Conservation (phyloP, 2,113 vertebrate genomes). For the Polypterus senegalus region DNA sequence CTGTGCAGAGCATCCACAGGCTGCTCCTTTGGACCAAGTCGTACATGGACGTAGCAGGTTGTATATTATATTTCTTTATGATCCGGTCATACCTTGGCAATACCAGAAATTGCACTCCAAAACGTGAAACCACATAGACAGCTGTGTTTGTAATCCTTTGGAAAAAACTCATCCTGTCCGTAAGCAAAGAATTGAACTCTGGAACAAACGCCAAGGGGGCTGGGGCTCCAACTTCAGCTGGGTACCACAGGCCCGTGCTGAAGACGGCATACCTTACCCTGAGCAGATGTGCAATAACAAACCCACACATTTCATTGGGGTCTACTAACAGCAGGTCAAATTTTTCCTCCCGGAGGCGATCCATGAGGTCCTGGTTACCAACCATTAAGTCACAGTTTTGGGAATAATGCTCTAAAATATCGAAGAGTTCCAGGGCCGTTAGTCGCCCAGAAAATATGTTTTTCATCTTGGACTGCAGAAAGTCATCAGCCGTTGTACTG, state of each 20-base stretch:
- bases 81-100: constrained; percentile 91
- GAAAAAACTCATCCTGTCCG: constrained; percentile 79
- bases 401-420: constrained; percentile 92
- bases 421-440: constrained; percentile 84
- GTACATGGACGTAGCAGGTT: constrained; percentile 71
- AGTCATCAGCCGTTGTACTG: constrained; percentile 80
- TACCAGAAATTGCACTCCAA: constrained; percentile 83
- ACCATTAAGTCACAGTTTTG: constrained; percentile 91
- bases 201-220: constrained; percentile 88
- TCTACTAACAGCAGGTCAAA: constrained; percentile 93
- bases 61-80: constrained; percentile 77
- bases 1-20: constrained; percentile 96
- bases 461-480: constrained; percentile 89
- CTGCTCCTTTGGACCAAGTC: constrained; percentile 85
- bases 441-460: constrained; percentile 92
- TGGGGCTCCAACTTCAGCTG: constrained; percentile 88
- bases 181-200: constrained; percentile 93
- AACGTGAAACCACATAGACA: constrained; percentile 79
- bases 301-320: constrained; percentile 97
- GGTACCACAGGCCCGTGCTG: constrained; percentile 96
- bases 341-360: constrained; percentile 61
- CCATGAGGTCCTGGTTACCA: constrained; percentile 68
- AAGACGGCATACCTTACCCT: constrained; percentile 89
- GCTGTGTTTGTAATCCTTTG: constrained; percentile 80
- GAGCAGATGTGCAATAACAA: constrained; percentile 86